Conservation (phyloP, 2,113 vertebrate species). For the Mugil cephalus region DNA sequence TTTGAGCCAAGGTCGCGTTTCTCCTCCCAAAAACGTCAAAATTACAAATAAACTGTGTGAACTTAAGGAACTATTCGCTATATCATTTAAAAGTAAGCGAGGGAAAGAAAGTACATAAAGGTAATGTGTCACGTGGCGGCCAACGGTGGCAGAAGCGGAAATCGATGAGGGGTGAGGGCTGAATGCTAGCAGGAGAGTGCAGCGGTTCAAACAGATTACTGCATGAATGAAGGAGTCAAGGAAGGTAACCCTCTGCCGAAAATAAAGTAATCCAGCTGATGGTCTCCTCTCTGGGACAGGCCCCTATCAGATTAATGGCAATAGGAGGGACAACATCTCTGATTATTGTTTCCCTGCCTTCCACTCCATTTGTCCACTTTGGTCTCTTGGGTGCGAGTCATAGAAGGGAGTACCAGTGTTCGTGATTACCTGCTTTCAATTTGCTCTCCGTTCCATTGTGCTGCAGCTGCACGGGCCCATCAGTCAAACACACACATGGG, state of each 20-base stretch:
- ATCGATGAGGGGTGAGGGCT: neutral
- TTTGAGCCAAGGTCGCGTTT: constrained; percentile 11
- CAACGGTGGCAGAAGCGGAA: neutral
- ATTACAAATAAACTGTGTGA: constrained; percentile 16
- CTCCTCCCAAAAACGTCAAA: constrained; percentile 3
- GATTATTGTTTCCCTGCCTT: constrained; percentile 61
- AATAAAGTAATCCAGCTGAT: constrained; percentile 50
- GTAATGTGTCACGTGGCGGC: constrained; percentile 11
- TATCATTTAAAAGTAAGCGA: neutral
- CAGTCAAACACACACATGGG: constrained; percentile 50
- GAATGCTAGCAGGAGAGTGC: neutral
- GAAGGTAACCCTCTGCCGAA: neutral
- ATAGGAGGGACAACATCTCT: constrained; percentile 45
- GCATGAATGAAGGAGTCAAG: constrained; percentile 18
- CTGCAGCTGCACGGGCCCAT: constrained; percentile 36
- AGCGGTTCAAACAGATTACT: constrained; percentile 25
- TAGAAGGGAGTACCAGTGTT: constrained; percentile 52
- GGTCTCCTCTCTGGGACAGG: constrained; percentile 24
- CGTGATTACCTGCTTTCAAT: constrained; percentile 72
- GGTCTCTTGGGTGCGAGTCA: constrained; percentile 42
- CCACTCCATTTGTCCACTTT: constrained; percentile 65
- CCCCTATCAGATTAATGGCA: constrained; percentile 59
- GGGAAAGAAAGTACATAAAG: neutral
- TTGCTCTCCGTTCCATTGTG: constrained; percentile 55
- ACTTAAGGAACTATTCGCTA: neutral